A percentile compares a stretch with the other conserved stretches of the same genome.
Evolutionary conservation across 2,888 invertebrate genomes (phyloP).

Genomic region (Drosophila flavopinicola): DNA sequence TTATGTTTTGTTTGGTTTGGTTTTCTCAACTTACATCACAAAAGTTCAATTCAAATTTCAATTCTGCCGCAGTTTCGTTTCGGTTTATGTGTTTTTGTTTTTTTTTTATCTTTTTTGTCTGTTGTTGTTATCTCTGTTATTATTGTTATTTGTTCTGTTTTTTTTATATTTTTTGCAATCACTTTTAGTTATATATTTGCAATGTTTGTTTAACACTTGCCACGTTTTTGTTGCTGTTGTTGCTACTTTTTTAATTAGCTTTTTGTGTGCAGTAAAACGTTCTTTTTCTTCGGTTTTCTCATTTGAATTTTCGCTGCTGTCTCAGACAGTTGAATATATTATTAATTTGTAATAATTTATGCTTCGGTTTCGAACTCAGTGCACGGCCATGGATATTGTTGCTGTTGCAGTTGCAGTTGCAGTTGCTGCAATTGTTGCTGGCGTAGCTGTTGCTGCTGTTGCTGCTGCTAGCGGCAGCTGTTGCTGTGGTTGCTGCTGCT

Average conservation of each 20-base stretch:
- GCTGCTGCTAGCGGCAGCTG: constrained; percentile 21
- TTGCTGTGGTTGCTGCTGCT: constrained; percentile 24
- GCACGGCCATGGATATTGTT: constrained; percentile 33
- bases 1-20: not conserved
- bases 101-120: constrained; percentile 28
- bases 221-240: constrained; percentile 40
- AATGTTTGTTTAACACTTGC: constrained; percentile 46
- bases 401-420: constrained; percentile 28
- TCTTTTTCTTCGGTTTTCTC: constrained; percentile 75
- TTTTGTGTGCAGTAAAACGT: constrained; percentile 49
- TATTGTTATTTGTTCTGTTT: constrained; percentile 17
- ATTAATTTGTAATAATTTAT: not conserved
- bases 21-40: constrained; percentile 73
- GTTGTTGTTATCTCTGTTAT: constrained; percentile 20
- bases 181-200: constrained; percentile 32
- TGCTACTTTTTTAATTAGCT: constrained; percentile 33
- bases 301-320: constrained; percentile 59
- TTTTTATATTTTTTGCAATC: constrained; percentile 30
- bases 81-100: constrained; percentile 21
- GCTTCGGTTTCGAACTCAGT: constrained; percentile 34
- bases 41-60: constrained; percentile 68
- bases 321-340: constrained; percentile 8
- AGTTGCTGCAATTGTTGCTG: constrained; percentile 23
- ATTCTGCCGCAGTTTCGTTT: constrained; percentile 69
- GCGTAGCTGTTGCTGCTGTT: constrained; percentile 17